These are phyloP conservation scores for Alentia gelatinosa DNA, from an alignment of 2,888 invertebrate genomes.

Conservation along the genomic window DNA sequence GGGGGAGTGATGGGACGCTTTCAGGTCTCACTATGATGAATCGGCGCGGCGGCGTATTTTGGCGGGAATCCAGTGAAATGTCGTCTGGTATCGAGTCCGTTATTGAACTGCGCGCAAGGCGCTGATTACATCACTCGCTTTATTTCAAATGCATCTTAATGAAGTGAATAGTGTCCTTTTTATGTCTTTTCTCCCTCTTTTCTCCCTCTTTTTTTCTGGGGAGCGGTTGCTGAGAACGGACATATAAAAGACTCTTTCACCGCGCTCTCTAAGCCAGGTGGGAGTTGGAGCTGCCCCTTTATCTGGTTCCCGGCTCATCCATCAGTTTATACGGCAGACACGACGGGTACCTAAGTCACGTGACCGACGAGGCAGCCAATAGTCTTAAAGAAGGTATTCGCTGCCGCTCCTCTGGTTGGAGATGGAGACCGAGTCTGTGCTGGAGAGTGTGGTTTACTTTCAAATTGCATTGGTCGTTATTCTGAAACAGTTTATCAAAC, in stretches of 20 bases:
- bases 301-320: background rate
- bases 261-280: background rate
- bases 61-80: too few relatives aligned
- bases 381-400: background rate
- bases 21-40: slow-evolving; percentile 8
- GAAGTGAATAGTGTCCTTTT: background rate
- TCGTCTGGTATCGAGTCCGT: too few relatives aligned
- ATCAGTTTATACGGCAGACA: background rate
- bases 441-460: too few relatives aligned
- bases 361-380: background rate
- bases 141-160: background rate
- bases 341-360: background rate
- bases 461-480: too few relatives aligned
- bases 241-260: background rate
- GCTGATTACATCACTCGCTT: too few relatives aligned
- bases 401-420: too few relatives aligned
- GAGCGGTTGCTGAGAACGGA: background rate
- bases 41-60: too few relatives aligned
- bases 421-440: too few relatives aligned
- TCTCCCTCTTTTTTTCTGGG: background rate
- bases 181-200: background rate
- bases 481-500: too few relatives aligned
- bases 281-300: background rate
- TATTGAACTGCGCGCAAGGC: too few relatives aligned
- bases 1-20: background rate